Conservation (phyloP, 1,140 invertebrate species). For the Drosophila busckii region DNA sequence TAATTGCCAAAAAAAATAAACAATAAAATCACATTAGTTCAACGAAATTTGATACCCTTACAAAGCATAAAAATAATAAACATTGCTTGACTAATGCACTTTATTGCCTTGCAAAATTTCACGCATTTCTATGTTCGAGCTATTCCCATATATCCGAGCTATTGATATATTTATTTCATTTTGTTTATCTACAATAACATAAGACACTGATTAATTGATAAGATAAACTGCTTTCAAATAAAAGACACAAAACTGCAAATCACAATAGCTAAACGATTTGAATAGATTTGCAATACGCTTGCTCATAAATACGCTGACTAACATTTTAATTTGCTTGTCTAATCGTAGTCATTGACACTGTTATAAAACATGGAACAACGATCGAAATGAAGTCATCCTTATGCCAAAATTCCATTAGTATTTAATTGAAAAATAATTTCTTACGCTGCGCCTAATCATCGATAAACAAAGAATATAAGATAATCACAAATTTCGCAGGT, state of each 20-base stretch:
- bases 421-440: conserved; percentile 27
- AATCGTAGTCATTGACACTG: neutral
- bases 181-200: conserved; percentile 19
- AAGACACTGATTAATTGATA: conserved; percentile 15
- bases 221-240: conserved; percentile 1
- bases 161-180: conserved; percentile 2
- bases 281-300: conserved; percentile 1
- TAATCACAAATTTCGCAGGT: no score
- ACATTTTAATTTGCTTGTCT: neutral
- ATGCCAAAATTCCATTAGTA: neutral
- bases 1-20: conserved; percentile 33
- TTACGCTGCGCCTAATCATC: conserved; percentile 17
- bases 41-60: no score
- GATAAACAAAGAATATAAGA: neutral
- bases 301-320: neutral
- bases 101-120: no score
- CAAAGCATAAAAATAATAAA: no score
- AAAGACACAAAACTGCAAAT: no score
- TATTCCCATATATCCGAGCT: no score
- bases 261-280: neutral
- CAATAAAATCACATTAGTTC: neutral
- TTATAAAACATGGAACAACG: no score
- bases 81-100: no score
- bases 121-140: no score
- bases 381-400: conserved; percentile 20